phyloP scores from a whole-genome alignment of 2,888 invertebrate genomes.

The Stenoptilia bipunctidactyla region DNA sequence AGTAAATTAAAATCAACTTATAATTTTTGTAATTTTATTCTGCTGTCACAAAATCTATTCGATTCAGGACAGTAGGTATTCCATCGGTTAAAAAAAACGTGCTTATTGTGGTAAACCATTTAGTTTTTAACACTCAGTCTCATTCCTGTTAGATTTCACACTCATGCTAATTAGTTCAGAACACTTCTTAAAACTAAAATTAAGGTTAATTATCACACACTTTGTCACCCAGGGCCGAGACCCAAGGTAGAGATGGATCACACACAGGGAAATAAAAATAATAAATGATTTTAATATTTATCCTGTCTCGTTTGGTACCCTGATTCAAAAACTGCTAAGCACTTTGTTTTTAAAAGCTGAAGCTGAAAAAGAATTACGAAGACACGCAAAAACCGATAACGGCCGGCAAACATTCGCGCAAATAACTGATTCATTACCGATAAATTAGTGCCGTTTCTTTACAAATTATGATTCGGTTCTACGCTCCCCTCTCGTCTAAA shows the following conservation, averaged over 20 bases:
- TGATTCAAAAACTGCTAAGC: constrained; percentile 39
- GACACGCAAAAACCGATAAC: constrained; percentile 25
- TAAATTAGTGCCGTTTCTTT: constrained; percentile 40
- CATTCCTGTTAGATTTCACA: constrained; percentile 40
- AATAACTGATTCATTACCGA: constrained; percentile 52
- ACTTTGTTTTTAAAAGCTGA: constrained; percentile 40
- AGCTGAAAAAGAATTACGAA: constrained; percentile 41
- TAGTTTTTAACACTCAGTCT: constrained; percentile 19
- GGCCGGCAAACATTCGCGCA: constrained; percentile 40
- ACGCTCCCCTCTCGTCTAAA: constrained; percentile 68
- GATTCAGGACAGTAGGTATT: too few relatives aligned
- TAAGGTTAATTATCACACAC: neutral
- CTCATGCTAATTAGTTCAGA: constrained; percentile 40
- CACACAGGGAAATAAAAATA: constrained; percentile 11
- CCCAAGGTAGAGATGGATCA: too few relatives aligned
- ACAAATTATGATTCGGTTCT: constrained; percentile 46
- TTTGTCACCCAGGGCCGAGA: too few relatives aligned
- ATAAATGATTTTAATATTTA: constrained; percentile 35
- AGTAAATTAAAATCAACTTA: too few relatives aligned
- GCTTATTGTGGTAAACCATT: neutral
- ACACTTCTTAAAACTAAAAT: constrained; percentile 1
- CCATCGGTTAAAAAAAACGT: neutral
- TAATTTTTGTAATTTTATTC: too few relatives aligned
- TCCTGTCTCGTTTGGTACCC: constrained; percentile 35
- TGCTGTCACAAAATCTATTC: too few relatives aligned